These are phyloP conservation scores for Pectinophora gossypiella DNA, from an alignment of 1,140 invertebrate species.

Conservation along the genomic window DNA sequence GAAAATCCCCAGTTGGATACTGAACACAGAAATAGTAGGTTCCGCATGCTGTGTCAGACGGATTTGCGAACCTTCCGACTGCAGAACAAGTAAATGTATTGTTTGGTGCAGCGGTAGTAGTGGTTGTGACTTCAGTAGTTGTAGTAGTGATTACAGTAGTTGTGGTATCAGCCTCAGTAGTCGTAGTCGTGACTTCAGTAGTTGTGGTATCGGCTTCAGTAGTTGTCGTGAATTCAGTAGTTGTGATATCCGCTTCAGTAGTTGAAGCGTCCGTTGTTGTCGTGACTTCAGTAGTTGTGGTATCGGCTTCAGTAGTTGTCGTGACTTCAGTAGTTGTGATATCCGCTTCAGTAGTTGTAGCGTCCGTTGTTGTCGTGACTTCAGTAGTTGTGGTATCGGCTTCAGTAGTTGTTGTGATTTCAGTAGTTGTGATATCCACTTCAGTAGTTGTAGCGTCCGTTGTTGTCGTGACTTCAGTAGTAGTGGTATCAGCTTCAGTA, in stretches of 20 bases:
- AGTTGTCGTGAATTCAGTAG: neutral
- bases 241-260: neutral
- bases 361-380: too few relatives aligned
- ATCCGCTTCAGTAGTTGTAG: too few relatives aligned
- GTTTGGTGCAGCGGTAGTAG: neutral
- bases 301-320: neutral
- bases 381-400: too few relatives aligned
- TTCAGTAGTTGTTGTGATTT: too few relatives aligned
- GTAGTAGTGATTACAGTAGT: neutral
- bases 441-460: neutral
- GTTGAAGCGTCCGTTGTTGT: neutral
- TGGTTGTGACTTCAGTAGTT: neutral
- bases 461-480: neutral
- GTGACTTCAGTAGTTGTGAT: neutral
- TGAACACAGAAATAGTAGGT: slow-evolving; percentile 41
- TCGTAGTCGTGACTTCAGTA: neutral
- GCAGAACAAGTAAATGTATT: slow-evolving; percentile 24
- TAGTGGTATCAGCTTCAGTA: too few relatives aligned
- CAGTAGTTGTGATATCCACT: too few relatives aligned
- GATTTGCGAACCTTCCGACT: slow-evolving; percentile 34
- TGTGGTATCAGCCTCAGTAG: neutral
- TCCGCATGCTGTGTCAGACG: slow-evolving; percentile 32
- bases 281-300: neutral
- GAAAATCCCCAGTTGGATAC: neutral
- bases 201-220: neutral